Conservation (phyloP, 2,113 vertebrate species). For the Misgurnus mizolepis region DNA sequence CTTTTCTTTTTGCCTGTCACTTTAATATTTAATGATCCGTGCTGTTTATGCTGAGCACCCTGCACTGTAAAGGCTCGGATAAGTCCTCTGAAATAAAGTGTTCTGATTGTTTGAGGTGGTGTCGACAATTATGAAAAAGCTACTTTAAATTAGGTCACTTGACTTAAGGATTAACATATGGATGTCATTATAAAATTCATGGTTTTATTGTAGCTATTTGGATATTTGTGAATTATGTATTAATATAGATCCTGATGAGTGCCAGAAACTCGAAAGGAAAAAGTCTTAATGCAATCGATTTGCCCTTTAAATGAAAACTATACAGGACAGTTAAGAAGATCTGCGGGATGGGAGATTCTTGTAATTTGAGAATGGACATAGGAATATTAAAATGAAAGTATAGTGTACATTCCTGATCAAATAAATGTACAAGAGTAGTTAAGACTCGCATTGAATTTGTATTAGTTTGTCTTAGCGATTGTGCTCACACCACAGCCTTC, state of each 20-base stretch:
- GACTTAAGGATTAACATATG: neutral
- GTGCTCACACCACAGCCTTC: too few relatives aligned
- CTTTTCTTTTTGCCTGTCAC: slow-evolving; percentile 11
- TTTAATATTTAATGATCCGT: slow-evolving; percentile 16
- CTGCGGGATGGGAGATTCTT: neutral
- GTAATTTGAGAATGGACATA: neutral
- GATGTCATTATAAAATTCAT: neutral
- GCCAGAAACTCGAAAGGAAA: neutral
- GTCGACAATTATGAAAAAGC: neutral
- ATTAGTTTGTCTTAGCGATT: too few relatives aligned
- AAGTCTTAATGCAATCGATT: too few relatives aligned
- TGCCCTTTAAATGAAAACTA: neutral
- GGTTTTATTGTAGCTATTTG: neutral
- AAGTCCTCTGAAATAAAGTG: neutral
- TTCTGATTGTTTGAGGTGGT: slow-evolving; percentile 19
- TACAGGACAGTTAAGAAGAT: neutral
- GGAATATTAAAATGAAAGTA: neutral
- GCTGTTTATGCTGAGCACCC: neutral
- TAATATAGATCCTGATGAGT: neutral
- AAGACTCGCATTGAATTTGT: neutral
- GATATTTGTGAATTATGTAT: neutral
- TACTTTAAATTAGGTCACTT: neutral
- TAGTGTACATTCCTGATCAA: neutral
- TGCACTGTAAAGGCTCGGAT: neutral
- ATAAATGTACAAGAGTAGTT: neutral